These are phyloP conservation scores for Tuta absoluta DNA, from an alignment of 2,888 invertebrate species.

Conservation along the genomic window DNA sequence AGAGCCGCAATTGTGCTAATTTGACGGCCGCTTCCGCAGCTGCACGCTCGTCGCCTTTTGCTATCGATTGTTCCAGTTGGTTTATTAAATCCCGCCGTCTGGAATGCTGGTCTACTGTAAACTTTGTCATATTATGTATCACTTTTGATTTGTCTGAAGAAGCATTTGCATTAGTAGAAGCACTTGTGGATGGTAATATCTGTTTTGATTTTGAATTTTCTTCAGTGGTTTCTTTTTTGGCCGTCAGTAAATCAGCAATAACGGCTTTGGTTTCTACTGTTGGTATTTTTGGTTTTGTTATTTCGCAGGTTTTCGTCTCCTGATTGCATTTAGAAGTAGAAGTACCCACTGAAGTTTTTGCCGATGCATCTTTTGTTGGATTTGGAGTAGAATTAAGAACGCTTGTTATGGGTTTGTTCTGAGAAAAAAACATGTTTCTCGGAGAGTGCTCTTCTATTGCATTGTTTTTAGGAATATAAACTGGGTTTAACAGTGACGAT, in stretches of 20 bases:
- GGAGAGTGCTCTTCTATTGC: not conserved
- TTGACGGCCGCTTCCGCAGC: constrained; percentile 89
- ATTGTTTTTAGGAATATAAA: constrained; percentile 48
- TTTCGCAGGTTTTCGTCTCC: not conserved
- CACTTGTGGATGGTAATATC: not conserved
- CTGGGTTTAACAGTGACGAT: constrained; percentile 65
- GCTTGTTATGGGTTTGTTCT: not conserved
- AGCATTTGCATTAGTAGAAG: not conserved
- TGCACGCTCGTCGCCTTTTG: constrained; percentile 87
- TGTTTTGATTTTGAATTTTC: not conserved
- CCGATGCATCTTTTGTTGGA: not conserved
- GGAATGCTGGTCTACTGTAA: constrained; percentile 51
- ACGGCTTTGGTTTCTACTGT: not conserved
- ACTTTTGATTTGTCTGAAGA: constrained; percentile 22
- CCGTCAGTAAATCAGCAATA: not conserved
- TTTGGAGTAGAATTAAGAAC: not conserved
- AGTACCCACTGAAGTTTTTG: not conserved
- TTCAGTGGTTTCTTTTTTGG: not conserved
- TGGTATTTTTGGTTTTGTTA: not conserved
- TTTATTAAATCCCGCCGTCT: constrained; percentile 79
- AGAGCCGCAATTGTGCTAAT: constrained; percentile 87
- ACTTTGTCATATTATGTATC: constrained; percentile 30
- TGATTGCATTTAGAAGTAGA: not conserved
- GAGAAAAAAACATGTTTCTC: constrained; percentile 6
- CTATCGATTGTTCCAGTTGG: constrained; percentile 88